phyloP scores from a whole-genome alignment of 1,140 invertebrate species.

The Xylocopa sonorina region DNA sequence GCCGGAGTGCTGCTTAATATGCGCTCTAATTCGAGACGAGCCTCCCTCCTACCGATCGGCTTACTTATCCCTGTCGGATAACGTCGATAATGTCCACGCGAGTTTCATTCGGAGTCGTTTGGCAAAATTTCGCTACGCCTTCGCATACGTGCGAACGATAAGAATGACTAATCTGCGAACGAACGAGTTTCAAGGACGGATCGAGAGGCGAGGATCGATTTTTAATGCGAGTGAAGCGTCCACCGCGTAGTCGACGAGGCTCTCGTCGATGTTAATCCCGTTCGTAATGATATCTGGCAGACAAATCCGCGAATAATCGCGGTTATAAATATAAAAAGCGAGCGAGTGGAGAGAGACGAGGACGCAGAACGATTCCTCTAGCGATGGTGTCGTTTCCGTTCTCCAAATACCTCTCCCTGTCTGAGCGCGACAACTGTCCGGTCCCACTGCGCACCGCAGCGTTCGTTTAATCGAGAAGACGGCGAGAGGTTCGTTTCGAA shows the following conservation, averaged over 20 bases:
- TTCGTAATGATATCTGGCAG: slow-evolving; percentile 13
- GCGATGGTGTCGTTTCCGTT: not conserved
- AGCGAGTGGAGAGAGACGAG: no score
- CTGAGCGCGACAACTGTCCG: not conserved
- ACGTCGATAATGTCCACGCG: not conserved
- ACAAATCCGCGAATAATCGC: slow-evolving; percentile 29
- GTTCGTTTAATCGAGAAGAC: slow-evolving; percentile 9
- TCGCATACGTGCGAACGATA: no score
- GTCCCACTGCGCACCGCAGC: not conserved
- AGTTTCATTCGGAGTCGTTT: no score
- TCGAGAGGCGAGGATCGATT: not conserved
- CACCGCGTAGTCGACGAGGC: not conserved
- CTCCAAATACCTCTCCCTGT: not conserved
- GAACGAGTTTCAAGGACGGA: no score
- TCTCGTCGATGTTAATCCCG: slow-evolving; percentile 2
- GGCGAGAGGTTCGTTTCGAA: not conserved
- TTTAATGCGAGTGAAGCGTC: not conserved
- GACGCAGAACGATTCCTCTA: not conserved
- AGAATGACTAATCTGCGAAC: no score
- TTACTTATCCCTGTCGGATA: not conserved
- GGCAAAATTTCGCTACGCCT: no score
- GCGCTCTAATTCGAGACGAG: slow-evolving; percentile 1
- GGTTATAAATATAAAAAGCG: slow-evolving; percentile 27
- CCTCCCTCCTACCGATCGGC: no score
- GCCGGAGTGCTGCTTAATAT: slow-evolving; percentile 40